These are phyloP conservation scores for Acrobeloides nanus DNA, from an alignment of 2,888 invertebrate species.

Conservation along the genomic window DNA sequence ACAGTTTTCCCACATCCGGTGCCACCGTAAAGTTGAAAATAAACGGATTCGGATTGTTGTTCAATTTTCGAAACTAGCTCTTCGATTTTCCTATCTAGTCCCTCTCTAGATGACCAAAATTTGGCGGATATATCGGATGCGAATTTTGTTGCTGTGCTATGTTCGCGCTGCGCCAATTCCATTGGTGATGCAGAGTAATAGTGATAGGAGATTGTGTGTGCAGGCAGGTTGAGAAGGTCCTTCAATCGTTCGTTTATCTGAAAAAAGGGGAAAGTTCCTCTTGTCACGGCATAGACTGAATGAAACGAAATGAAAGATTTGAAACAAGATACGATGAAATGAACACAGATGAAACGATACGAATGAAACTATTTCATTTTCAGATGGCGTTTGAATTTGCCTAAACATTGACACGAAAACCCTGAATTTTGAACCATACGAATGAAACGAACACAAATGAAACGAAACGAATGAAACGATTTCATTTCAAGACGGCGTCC, in stretches of 20 bases:
- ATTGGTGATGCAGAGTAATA: constrained; percentile 5
- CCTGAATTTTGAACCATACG: no score
- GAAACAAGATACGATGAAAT: no score
- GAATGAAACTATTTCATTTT: no score
- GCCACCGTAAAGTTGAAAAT: constrained; percentile 28
- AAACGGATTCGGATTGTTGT: constrained; percentile 10
- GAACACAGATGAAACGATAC: no score
- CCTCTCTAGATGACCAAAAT: constrained; percentile 12
- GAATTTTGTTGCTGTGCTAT: constrained; percentile 5
- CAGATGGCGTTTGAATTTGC: no score
- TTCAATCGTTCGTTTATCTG: constrained; percentile 9
- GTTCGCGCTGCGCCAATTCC: constrained; percentile 13
- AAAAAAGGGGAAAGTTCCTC: not conserved
- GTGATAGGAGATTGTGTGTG: constrained; percentile 10
- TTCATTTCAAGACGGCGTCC: no score
- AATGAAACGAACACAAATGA: no score
- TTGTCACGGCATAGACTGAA: not conserved
- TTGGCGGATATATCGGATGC: constrained; percentile 6
- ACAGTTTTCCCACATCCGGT: constrained; percentile 34
- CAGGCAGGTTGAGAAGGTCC: constrained; percentile 10
- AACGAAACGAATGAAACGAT: no score
- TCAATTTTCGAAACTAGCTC: constrained; percentile 7
- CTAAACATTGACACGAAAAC: no score
- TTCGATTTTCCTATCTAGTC: constrained; percentile 13
- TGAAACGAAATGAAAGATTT: not conserved